Percentiles rank a stretch among this genome's conserved stretches.
Evolutionary conservation across 2,888 invertebrate genomes (phyloP).

Genomic region (Watsonalla cultraria): DNA sequence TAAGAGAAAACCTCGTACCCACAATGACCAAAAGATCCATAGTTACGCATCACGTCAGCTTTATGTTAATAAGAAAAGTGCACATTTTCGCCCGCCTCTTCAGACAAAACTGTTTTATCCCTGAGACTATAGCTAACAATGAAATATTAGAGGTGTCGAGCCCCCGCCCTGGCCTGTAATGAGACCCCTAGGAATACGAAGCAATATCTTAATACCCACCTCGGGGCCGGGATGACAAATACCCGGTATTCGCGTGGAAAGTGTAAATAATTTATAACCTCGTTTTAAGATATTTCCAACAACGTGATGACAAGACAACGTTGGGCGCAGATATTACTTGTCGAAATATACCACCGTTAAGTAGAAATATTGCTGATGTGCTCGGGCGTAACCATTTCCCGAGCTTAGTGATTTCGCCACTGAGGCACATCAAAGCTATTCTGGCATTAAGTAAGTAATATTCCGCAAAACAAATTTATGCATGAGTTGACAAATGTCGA

Average conservation of each 20-base stretch:
- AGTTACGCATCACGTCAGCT: conserved; percentile 30
- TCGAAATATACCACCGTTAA: conserved; percentile 40
- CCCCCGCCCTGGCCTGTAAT: conserved; percentile 59
- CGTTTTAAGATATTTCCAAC: conserved; percentile 54
- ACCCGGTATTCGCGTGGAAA: conserved; percentile 63
- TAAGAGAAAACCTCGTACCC: conserved; percentile 47
- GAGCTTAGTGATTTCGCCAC: conserved; percentile 39
- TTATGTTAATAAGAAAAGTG: conserved; percentile 53
- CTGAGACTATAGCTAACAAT: conserved; percentile 48
- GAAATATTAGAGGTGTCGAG: conserved; percentile 67
- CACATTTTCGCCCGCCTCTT: conserved; percentile 41
- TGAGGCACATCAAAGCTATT: conserved; percentile 51
- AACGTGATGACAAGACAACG: conserved; percentile 54
- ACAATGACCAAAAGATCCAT: conserved; percentile 25
- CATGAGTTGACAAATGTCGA: conserved; percentile 40
- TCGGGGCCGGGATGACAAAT: conserved; percentile 68
- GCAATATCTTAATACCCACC: conserved; percentile 76
- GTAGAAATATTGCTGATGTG: conserved; percentile 56
- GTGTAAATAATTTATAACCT: conserved; percentile 74
- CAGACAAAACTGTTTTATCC: conserved; percentile 29
- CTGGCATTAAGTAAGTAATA: conserved; percentile 38
- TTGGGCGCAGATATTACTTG: conserved; percentile 44
- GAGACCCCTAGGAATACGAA: conserved; percentile 72
- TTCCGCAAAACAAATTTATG: conserved; percentile 38
- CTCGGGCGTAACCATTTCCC: conserved; percentile 30